These are phyloP conservation scores for Sylvilagus floridanus DNA, from an alignment of 2,797 vertebrate species.

Conservation along the genomic window DNA sequence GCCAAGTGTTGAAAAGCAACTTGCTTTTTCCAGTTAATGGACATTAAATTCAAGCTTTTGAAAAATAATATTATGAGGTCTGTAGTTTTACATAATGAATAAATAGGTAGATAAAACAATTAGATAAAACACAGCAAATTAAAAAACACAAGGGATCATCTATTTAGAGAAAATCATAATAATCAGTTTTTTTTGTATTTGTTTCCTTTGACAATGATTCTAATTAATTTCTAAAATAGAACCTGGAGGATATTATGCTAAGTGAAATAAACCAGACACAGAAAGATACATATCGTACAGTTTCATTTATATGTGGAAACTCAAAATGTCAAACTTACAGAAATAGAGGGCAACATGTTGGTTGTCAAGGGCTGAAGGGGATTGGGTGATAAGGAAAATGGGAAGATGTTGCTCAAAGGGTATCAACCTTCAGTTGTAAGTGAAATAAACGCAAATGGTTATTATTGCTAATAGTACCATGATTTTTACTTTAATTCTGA, in stretches of 20 bases:
- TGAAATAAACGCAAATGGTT: background rate
- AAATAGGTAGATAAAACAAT: background rate
- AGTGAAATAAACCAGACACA: background rate
- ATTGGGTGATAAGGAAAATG: background rate
- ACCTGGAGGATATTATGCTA: background rate
- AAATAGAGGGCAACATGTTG: background rate
- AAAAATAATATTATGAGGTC: background rate
- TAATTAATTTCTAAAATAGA: constrained; percentile 29
- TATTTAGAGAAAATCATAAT: background rate
- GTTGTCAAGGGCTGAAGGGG: background rate
- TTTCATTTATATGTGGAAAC: background rate
- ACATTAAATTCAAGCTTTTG: background rate
- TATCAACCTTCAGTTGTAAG: background rate
- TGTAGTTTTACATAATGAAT: background rate
- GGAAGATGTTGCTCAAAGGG: background rate
- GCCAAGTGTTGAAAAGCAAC: background rate
- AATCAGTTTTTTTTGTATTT: background rate
- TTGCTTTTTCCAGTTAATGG: constrained; percentile 50
- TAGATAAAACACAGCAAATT: background rate
- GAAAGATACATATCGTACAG: background rate
- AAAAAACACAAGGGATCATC: background rate
- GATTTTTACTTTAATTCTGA: background rate
- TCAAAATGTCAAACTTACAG: background rate
- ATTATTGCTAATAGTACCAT: background rate
- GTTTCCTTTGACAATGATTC: background rate